Base-by-base conservation (phyloP, 2,113 vertebrate species). In the Orientallactaga bullata region DNA sequence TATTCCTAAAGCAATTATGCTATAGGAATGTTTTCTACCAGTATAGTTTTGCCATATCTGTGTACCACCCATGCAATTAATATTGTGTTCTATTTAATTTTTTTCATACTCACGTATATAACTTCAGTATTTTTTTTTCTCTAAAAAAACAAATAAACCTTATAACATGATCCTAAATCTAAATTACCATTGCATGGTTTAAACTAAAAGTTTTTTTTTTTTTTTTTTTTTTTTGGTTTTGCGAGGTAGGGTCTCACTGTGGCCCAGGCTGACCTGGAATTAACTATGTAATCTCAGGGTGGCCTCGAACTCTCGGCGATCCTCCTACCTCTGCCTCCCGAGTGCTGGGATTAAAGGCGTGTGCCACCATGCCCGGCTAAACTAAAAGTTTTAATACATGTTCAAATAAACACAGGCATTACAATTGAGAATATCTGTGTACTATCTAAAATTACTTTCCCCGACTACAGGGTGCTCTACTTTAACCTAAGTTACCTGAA, bases 121-220 rank as follows among this genome's bases (percentile, higher is more conserved):
- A 88, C 85, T 42, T 55, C 42, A 78, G 68, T 90, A 85, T 60
- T 95, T 84, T 47, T 60, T 95, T 84, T 47, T 8, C 42, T 47
- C 42, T 47, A 47, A 47, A 47, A 47, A 47, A 47, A 47, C 89
- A 91, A 94, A 17, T 13, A 79, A 94, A 85, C 61, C 84, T 89
- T 94, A 47, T 35, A 87, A 71, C 13, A 84, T 9, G 17, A 68
- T 8, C n/a, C 30, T 89, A 72, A 68, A 89, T 76, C 28, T 84
- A 37, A 91, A 87, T 37, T 89, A 86, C 88, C 55, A 77, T 90
- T 6, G 42, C 85, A 72, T 93, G 26, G 30, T 77, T 92, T 93
- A 87, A 85, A 85, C 20, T 61, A 42, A n/a, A n/a, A n/a, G n/a
- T n/a, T n/a, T n/a, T n/a, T n/a, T n/a, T n/a, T n/a, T n/a, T n/a